Conservation (phyloP, 2,888 invertebrate genomes). For the Phania funesta region DNA sequence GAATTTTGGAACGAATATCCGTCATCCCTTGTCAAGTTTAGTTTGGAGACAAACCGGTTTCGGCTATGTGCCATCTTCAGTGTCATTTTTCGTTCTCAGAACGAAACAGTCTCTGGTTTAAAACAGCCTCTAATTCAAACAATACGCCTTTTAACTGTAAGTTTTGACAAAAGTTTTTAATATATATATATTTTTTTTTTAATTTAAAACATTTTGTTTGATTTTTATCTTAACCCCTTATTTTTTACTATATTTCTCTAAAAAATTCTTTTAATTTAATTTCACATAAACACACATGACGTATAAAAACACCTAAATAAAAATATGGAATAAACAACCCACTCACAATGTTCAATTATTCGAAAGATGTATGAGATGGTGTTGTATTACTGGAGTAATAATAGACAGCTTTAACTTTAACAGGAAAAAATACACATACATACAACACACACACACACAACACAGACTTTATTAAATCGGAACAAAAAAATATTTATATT, state of each 20-base stretch:
- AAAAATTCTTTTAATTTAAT: slow-evolving; percentile 38
- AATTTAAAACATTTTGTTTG: slow-evolving; percentile 30
- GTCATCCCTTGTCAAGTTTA: too few relatives aligned
- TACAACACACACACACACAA: slow-evolving; percentile 34
- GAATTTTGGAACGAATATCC: too few relatives aligned
- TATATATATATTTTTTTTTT: not conserved
- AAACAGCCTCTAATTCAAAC: not conserved
- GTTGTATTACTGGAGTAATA: slow-evolving; percentile 51
- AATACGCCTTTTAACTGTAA: not conserved
- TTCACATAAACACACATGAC: slow-evolving; percentile 26
- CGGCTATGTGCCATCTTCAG: too few relatives aligned
- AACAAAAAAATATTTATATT: not conserved
- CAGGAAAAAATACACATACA: slow-evolving; percentile 24
- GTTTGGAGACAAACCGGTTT: too few relatives aligned
- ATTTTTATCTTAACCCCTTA: slow-evolving; percentile 41
- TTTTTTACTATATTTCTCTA: not conserved
- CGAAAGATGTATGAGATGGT: slow-evolving; percentile 50
- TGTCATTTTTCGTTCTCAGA: too few relatives aligned
- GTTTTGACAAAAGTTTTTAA: slow-evolving; percentile 11
- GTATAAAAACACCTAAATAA: not conserved
- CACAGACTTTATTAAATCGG: not conserved
- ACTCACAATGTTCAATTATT: slow-evolving; percentile 49
- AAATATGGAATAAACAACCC: slow-evolving; percentile 52
- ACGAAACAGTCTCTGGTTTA: too few relatives aligned
- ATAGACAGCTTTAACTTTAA: slow-evolving; percentile 44